A percentile compares a stretch with the other conserved stretches of the same genome.
These are phyloP conservation scores for Cantharis lateralis DNA, from an alignment of 2,888 invertebrate genomes.

Conservation along the genomic window DNA sequence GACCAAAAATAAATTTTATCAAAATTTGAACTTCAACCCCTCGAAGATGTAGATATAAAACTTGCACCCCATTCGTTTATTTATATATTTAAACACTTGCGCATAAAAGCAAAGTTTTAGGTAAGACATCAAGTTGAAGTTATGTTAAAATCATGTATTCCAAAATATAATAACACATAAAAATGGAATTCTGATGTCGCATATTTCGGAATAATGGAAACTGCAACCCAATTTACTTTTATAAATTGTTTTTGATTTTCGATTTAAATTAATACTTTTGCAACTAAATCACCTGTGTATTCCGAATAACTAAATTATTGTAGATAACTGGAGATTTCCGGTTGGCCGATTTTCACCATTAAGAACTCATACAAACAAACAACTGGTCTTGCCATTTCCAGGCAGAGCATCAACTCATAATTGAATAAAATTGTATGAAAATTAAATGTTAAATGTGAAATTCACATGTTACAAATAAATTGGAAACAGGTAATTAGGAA, in stretches of 20 bases:
- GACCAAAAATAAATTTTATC: conserved; percentile 31
- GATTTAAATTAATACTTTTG: background rate
- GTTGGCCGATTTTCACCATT: background rate
- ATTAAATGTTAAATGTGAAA: background rate
- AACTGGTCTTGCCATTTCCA: background rate
- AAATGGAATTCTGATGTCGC: conserved; percentile 50
- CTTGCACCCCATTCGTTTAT: conserved; percentile 21
- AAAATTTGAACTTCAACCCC: conserved; percentile 15
- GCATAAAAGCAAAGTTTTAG: conserved; percentile 40
- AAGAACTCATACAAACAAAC: background rate
- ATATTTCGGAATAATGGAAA: conserved; percentile 40
- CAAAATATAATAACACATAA: conserved; percentile 43
- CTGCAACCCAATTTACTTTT: conserved; percentile 25
- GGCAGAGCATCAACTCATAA: background rate
- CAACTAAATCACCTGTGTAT: background rate
- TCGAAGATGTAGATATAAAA: conserved; percentile 9
- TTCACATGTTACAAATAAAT: background rate
- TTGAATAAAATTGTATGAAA: background rate
- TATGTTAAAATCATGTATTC: conserved; percentile 46
- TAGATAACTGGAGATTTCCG: background rate
- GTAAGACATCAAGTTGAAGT: conserved; percentile 31
- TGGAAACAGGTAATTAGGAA: background rate
- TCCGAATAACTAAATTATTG: background rate
- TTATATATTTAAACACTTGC: conserved; percentile 23
- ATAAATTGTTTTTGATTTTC: background rate